Percentiles rank a stretch among this genome's conserved stretches.
phyloP scores from a whole-genome alignment of 2,888 invertebrate species.

The Rotaria macrura region DNA sequence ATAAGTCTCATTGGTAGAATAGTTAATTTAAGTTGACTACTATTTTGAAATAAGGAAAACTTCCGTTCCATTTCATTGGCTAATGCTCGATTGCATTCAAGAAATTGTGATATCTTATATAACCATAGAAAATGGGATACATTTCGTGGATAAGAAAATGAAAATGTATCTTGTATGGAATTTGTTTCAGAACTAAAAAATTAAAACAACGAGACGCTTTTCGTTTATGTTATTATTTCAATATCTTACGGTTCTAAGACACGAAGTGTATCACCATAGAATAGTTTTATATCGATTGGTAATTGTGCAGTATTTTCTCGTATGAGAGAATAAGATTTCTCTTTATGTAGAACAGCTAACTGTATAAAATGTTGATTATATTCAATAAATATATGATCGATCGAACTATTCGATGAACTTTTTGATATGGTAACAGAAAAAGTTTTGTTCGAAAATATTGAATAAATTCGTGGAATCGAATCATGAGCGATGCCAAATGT shows the following conservation, averaged over 20 bases:
- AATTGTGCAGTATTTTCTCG: not conserved
- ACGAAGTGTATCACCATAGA: slow-evolving; percentile 23
- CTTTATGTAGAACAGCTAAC: slow-evolving; percentile 24
- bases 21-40: slow-evolving; percentile 17
- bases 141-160: not conserved
- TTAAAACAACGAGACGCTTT: not conserved
- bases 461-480: not conserved
- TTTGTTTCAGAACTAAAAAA: not conserved
- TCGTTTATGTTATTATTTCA: not conserved
- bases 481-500: not conserved
- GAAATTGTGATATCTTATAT: slow-evolving; percentile 25
- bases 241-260: slow-evolving; percentile 21
- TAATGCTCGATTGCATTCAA: slow-evolving; percentile 24
- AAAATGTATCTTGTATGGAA: not conserved
- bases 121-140: not conserved
- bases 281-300: not conserved
- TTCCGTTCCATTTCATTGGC: slow-evolving; percentile 12
- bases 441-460: not conserved
- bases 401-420: not conserved
- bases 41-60: slow-evolving; percentile 2
- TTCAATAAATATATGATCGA: slow-evolving; percentile 24
- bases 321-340: slow-evolving; percentile 25
- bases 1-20: slow-evolving; percentile 22
- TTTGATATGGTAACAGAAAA: not conserved
- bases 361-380: slow-evolving; percentile 24